These are phyloP conservation scores for Sinohyriopsis cumingii DNA, from an alignment of 2,888 invertebrate genomes.

Conservation along the genomic window DNA sequence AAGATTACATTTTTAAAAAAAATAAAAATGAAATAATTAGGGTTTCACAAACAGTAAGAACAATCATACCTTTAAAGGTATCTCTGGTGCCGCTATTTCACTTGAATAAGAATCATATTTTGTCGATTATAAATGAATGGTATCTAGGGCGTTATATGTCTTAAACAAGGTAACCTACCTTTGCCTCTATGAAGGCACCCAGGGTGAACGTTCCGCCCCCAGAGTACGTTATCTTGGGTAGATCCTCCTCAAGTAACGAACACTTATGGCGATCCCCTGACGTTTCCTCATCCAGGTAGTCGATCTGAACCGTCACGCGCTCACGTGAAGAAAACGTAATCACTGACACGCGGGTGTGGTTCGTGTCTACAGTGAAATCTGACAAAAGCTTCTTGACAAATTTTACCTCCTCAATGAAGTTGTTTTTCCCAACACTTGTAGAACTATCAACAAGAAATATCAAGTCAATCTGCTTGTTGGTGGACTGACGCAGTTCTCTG, in stretches of 20 bases:
- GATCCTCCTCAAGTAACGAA: constrained; percentile 77
- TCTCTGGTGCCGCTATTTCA: too few species aligned
- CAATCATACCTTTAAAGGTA: too few species aligned
- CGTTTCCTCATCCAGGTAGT: constrained; percentile 76
- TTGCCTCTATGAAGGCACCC: constrained; percentile 80
- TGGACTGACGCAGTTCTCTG: constrained; percentile 73
- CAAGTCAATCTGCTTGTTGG: constrained; percentile 75
- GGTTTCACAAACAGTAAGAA: too few species aligned
- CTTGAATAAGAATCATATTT: too few species aligned
- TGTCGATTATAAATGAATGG: too few species aligned
- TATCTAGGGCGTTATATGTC: too few species aligned
- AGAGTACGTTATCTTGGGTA: constrained; percentile 77
- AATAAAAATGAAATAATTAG: too few species aligned
- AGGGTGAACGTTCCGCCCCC: constrained; percentile 82
- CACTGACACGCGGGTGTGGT: constrained; percentile 79
- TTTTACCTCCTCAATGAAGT: constrained; percentile 80
- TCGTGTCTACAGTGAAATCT: constrained; percentile 78
- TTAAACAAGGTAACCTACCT: constrained; percentile 70
- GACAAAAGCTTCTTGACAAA: constrained; percentile 80
- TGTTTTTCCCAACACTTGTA: constrained; percentile 79
- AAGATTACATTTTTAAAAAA: too few species aligned
- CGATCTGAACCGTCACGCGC: constrained; percentile 76
- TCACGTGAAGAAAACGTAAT: constrained; percentile 79
- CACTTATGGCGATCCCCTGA: constrained; percentile 78
- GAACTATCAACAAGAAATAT: constrained; percentile 82